Evolutionary conservation across 2,113 vertebrate species (phyloP).

Genomic region (Proterorhinus semilunaris): DNA sequence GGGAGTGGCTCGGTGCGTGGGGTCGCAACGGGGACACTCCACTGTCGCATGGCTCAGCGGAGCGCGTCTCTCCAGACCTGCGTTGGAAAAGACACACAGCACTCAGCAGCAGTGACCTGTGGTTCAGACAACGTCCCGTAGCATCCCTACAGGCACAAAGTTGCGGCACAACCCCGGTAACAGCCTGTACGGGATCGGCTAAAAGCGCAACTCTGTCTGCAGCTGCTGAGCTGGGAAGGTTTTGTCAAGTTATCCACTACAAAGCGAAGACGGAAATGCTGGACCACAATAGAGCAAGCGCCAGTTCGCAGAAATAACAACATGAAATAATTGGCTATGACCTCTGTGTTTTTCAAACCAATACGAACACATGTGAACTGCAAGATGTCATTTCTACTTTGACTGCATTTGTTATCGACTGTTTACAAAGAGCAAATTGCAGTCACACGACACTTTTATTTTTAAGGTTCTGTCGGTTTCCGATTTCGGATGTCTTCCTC

Average conservation of each 20-base stretch:
- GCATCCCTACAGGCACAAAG: constrained; percentile 45
- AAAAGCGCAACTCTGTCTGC: constrained; percentile 37
- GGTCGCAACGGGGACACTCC: constrained; percentile 79
- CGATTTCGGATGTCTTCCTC: neutral
- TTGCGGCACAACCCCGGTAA: constrained; percentile 28
- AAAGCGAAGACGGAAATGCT: neutral
- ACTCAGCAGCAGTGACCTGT: constrained; percentile 49
- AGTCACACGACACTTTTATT: constrained; percentile 26
- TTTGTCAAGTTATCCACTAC: neutral
- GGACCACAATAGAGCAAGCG: fast-evolving
- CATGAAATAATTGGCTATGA: too few species aligned
- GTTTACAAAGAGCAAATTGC: neutral
- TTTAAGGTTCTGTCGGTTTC: constrained; percentile 26
- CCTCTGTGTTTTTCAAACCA: too few species aligned
- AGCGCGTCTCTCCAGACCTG: constrained; percentile 60
- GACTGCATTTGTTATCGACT: too few species aligned
- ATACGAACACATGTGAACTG: too few species aligned
- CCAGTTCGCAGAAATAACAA: neutral
- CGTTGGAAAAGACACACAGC: constrained; percentile 34
- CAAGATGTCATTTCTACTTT: too few species aligned
- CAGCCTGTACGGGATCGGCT: constrained; percentile 46
- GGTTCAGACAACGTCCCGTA: constrained; percentile 26
- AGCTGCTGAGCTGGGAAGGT: constrained; percentile 12
- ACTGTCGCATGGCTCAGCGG: constrained; percentile 80
- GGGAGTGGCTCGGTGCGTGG: constrained; percentile 76